Percentiles rank a stretch among this genome's conserved stretches.
Conservation (phyloP, 2,797 vertebrate genomes). For the Rachycentron canadum region DNA sequence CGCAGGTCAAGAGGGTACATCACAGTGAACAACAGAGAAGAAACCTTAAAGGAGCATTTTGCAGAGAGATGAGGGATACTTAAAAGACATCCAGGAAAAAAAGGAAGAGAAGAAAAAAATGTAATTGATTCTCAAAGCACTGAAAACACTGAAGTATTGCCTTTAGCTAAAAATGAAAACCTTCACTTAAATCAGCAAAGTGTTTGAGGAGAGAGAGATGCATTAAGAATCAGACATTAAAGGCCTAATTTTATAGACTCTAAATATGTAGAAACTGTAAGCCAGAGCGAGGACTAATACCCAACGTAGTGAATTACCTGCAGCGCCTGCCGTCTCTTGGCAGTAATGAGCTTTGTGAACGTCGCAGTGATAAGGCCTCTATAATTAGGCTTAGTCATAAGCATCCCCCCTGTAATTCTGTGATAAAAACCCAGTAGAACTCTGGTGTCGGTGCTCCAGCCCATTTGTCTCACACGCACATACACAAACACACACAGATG, state of each 20-base stretch:
- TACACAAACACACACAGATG: constrained; percentile 19
- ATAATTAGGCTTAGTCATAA: constrained; percentile 90
- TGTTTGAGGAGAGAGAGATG: constrained; percentile 66
- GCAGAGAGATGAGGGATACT: constrained; percentile 40
- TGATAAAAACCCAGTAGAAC: constrained; percentile 85
- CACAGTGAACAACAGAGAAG: constrained; percentile 4
- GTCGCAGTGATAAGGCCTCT: constrained; percentile 83
- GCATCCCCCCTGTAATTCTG: constrained; percentile 84
- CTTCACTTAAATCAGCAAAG: constrained; percentile 71
- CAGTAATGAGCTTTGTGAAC: constrained; percentile 88
- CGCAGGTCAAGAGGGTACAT: constrained; percentile 29
- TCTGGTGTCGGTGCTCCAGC: constrained; percentile 64
- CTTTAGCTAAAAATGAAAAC: constrained; percentile 72
- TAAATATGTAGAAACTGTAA: constrained; percentile 80
- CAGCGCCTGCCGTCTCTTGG: constrained; percentile 80
- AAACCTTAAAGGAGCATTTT: constrained; percentile 38
- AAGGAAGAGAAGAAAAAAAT: constrained; percentile 24
- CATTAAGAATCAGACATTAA: constrained; percentile 81
- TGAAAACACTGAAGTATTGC: constrained; percentile 67
- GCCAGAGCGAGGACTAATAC: constrained; percentile 79
- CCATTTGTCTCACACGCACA: constrained; percentile 57
- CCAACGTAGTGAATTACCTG: constrained; percentile 84
- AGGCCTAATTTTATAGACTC: constrained; percentile 80
- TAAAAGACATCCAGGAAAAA: constrained; percentile 52
- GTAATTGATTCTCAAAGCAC: constrained; percentile 76